phyloP scores from a whole-genome alignment of 2,797 vertebrate genomes.

The Huso huso region DNA sequence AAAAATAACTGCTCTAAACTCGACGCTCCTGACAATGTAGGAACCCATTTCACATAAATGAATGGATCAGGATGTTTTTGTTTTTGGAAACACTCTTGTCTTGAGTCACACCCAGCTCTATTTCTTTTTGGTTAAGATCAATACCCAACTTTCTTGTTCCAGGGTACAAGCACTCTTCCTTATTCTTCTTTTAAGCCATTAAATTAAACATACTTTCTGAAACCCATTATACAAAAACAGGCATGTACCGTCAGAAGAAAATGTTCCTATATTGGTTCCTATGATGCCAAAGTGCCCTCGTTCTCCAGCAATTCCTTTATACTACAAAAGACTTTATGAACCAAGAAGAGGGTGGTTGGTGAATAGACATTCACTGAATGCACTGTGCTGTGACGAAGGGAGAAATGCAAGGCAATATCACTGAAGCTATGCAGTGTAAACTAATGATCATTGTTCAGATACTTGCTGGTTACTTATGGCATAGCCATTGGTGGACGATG shows the following conservation, averaged over 20 bases:
- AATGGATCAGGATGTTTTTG: conserved; percentile 43
- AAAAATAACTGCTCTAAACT: conserved; percentile 26
- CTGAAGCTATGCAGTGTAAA: conserved; percentile 66
- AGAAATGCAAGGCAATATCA: conserved; percentile 56
- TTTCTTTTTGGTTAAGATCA: conserved; percentile 66
- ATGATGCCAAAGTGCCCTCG: conserved; percentile 57
- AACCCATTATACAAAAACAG: conserved; percentile 52
- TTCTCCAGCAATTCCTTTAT: conserved; percentile 26
- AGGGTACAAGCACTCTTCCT: conserved; percentile 52
- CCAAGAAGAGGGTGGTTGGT: conserved; percentile 25
- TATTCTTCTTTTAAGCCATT: conserved; percentile 51
- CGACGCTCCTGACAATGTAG: conserved; percentile 51
- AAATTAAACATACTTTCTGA: conserved; percentile 45
- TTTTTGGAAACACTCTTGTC: conserved; percentile 61
- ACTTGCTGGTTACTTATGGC: conserved; percentile 72
- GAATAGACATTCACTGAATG: not conserved
- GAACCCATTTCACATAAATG: conserved; percentile 43
- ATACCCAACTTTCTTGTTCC: conserved; percentile 58
- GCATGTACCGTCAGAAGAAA: conserved; percentile 45
- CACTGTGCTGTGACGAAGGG: conserved; percentile 46
- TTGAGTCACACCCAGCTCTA: conserved; percentile 62
- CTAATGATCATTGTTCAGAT: conserved; percentile 45
- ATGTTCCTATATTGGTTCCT: conserved; percentile 51
- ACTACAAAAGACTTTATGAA: conserved; percentile 27
- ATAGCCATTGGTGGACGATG: conserved; percentile 49